These are phyloP conservation scores for Leptobrachium leishanense DNA, from an alignment of 2,113 vertebrate genomes.

Conservation along the genomic window DNA sequence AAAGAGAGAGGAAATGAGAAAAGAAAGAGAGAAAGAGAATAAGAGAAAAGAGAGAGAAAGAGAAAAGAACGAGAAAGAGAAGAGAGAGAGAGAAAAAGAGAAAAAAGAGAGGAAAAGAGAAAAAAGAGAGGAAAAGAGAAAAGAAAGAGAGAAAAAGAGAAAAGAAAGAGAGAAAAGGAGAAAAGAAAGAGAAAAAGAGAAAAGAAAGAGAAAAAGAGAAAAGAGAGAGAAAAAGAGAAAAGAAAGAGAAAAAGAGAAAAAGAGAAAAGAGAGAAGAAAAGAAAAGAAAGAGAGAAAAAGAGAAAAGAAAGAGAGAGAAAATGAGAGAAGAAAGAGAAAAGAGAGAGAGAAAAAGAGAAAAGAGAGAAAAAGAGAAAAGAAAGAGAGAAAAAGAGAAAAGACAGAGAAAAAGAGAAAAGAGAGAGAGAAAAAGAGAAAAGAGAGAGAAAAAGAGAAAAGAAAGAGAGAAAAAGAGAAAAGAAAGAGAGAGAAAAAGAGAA, in stretches of 20 bases:
- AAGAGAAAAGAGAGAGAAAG: background rate
- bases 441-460: background rate
- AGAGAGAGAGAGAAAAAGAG: background rate
- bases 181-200: background rate
- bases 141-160: background rate
- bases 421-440: background rate
- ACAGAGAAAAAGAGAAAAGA: background rate
- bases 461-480: background rate
- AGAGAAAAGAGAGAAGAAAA: background rate
- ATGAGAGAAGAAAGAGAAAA: background rate
- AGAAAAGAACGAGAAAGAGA: background rate
- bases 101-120: background rate
- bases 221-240: background rate
- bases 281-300: background rate
- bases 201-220: background rate
- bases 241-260: background rate
- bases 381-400: background rate
- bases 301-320: background rate
- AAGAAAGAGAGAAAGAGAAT: background rate
- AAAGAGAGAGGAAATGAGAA: too few species aligned
- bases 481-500: background rate
- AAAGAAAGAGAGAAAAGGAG: background rate
- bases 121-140: background rate
- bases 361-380: background rate
- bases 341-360: background rate